Base-by-base conservation (phyloP, 2,113 vertebrate species). In the Pseudorasbora parva region DNA sequence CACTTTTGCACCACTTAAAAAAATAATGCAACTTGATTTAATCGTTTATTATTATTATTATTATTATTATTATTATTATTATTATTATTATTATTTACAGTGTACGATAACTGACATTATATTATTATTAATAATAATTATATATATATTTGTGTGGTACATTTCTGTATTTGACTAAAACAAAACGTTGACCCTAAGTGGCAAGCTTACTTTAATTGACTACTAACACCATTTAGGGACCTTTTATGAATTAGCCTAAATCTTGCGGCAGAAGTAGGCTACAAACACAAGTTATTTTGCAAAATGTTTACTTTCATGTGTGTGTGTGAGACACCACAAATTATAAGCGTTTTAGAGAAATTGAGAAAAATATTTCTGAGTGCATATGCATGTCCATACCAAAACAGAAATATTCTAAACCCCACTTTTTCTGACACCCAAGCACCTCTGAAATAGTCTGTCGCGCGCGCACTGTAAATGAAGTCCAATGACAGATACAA, bases 401-500 rank as follows among this genome's bases (percentile, higher is more conserved):
- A 30, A 73, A n/a, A 78, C 76, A 33, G 15, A 62, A 51, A 80
- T 73, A 64, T 43, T 25, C 37, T 8, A 2, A n/a, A 78, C 54
- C 37, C 23, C 66, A 80, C 66, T 74, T 80, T 84, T 45, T 54
- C 12, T 72, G 25, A 84, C 74, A 69, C 5, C 33, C 25, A 27
- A 60, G 14, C 45, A 59, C 51, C 45, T 47, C 51, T 66, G 59
- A 60, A 25, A 71, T 9, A 83, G 60, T 71, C 54, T 72, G 23
- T 59, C 30, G 66, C 30, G 68, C 54, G 49, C 49, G 25, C 80
- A 64, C 66, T 82, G 62, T 77, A 82, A 82, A 71, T 60, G 73
- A 82, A 60, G 56, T 72, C 23, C 77, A 82, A 25, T n/a, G 57
- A 78, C 66, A 75, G 45, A 83, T 51, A 75, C 77, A 37, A 54